Base-by-base conservation (phyloP, 1,140 invertebrate genomes). In the Rhagoletis pomonella region DNA sequence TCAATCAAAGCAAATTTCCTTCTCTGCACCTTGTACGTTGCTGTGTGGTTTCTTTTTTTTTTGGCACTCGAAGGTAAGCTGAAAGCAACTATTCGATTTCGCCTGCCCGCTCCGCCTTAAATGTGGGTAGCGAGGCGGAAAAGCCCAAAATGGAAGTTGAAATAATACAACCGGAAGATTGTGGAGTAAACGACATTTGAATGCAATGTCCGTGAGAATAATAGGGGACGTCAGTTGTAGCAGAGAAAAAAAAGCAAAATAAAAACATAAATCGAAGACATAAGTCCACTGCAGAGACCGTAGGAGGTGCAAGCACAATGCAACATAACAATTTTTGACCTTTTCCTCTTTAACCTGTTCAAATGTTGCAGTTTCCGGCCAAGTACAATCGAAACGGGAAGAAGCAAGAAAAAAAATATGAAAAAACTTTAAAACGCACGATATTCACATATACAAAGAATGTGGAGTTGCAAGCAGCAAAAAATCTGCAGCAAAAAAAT, bases 1-100 rank as follows among this genome's bases (percentile, higher is more conserved):
- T 90, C 90, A 91, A 90, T 90, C 89, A 90, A 89, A 91, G 91
- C 90, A 92, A 90, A 92, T 91, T 91, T 90, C 88, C 89, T 73
- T 47, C 29, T 10, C 58, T 6, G 42, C 39, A 73, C 12, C 55
- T 81, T 12, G 47, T 55, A 81, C n/a, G 17, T 55, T n/a, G 19
- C 47, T 29, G 2, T 29, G n/a, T 29, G n/a, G n/a, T 14, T 58
- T 58, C 55, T 29, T 7, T 81, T 19, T 55, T 55, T 5, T n/a
- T 55, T 1, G n/a, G 6, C 47, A 58, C 29, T 29, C 29, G 29
- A 29, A 29, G 50, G 5, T 55, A 55, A 55, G 10, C 50, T 55
- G 60, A 3, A 6, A 62, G 50, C 17, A 29, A 29, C 44, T 81
- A 81, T 77, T 67, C 42, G 65, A 19, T 67, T 29, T n/a, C 29